Evolutionary conservation across 2,888 invertebrate genomes (phyloP).

Genomic region (Eulithis testata): DNA sequence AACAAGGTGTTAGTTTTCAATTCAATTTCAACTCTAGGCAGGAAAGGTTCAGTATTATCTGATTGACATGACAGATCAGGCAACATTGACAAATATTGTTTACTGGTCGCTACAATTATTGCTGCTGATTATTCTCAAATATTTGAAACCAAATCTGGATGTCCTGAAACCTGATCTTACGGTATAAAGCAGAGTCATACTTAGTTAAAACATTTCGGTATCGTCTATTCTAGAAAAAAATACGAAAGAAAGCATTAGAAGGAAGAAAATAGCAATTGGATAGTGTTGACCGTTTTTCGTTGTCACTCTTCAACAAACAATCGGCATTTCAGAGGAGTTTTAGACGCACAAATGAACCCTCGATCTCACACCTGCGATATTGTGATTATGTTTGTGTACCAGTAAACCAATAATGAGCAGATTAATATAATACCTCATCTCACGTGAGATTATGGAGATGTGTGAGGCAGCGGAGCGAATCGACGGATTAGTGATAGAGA

Average conservation of each 20-base stretch:
- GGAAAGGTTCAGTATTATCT: background rate
- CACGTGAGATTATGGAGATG: conserved; percentile 13
- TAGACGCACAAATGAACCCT: background rate
- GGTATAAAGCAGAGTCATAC: too few species aligned
- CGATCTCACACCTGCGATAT: background rate
- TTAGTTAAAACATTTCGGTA: too few species aligned
- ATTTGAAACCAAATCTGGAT: too few species aligned
- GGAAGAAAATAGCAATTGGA: too few species aligned
- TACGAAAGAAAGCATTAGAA: too few species aligned
- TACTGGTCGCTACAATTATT: too few species aligned
- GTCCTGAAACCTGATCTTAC: too few species aligned
- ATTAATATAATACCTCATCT: conserved; percentile 30
- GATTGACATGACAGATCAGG: too few species aligned
- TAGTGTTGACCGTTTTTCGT: too few species aligned
- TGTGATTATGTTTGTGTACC: background rate
- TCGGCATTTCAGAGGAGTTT: conserved; percentile 20
- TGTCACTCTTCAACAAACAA: background rate
- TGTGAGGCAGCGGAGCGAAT: conserved; percentile 13
- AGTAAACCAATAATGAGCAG: conserved; percentile 7
- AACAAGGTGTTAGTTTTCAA: background rate
- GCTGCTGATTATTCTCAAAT: too few species aligned
- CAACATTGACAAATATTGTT: too few species aligned
- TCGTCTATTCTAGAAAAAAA: too few species aligned
- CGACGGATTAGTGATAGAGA: conserved; percentile 20
- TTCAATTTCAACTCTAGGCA: background rate